Evolutionary conservation across 2,113 vertebrate species (phyloP), one percentile per base, ranked within the genome.

Genomic region (Bettongia penicillata): DNA sequence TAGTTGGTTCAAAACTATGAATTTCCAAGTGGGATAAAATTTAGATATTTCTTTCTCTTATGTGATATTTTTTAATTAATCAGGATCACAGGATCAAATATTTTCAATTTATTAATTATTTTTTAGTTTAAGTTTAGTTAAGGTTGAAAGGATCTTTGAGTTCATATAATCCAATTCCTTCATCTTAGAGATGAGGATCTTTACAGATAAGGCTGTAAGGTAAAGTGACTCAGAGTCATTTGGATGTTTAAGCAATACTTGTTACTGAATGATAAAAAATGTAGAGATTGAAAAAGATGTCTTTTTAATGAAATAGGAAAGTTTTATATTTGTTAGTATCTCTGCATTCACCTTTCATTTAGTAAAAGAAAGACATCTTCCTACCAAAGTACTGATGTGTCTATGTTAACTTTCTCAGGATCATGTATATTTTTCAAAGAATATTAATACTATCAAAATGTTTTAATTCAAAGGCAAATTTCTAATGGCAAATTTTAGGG

Each of bases 271-370:
- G 9, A 53, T 48, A 93, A 26, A 24, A n/a, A 95, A 61, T 93
- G n/a, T 50, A 95, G 28, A 92, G 3, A 68, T 16, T 91, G 1
- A 28, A 94, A 93, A 95, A 24, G 84, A 25, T 90, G 8, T 52
- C 23, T 93, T 92, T 91, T 94, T 93, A 50, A 77, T 77, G 3
- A 89, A 93, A 57, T 37, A 68, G 26, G 4, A 23, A 89, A 89
- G 37, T 77, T 93, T 95, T 89, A 97, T 97, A 93, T 96, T 95
- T 77, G 91, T 96, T 96, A 94, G 14, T 95, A 93, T 43, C n/a
- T 93, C n/a, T 6, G 3, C 55, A 48, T 43, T 50, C 53, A 94
- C 28, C 94, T 96, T 96, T 53, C 50, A 90, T 52, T 68, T 95
- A 51, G 52, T 52, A 95, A 93, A 47, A 90, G 93, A 49, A 48